phyloP scores from a whole-genome alignment of 2,888 invertebrate species.

The Stenolophus ochropezus region DNA sequence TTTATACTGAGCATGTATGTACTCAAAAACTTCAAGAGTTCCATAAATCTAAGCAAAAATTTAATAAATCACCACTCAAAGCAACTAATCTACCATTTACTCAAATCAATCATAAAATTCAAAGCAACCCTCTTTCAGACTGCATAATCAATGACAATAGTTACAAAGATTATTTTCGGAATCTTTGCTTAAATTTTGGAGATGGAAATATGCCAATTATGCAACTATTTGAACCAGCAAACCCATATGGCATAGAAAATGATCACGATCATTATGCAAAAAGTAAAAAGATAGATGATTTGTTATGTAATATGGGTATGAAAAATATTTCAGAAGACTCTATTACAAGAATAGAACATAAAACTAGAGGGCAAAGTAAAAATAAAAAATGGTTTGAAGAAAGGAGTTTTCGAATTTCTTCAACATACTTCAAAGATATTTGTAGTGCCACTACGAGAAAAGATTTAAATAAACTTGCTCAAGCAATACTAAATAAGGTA shows the following conservation, averaged over 20 bases:
- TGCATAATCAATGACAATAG: background rate
- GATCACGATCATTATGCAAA: background rate
- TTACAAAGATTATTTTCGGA: background rate
- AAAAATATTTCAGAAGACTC: background rate
- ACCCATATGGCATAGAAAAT: background rate
- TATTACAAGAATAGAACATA: background rate
- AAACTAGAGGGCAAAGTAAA: background rate
- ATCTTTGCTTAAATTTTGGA: background rate
- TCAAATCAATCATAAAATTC: background rate
- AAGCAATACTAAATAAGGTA: background rate
- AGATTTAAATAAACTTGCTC: background rate
- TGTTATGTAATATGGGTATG: background rate
- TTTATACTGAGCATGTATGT: too few species aligned
- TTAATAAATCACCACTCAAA: background rate
- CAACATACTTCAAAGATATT: background rate
- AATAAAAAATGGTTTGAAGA: background rate
- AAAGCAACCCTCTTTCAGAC: background rate
- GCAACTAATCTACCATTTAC: background rate
- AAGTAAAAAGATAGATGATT: background rate
- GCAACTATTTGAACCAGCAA: background rate
- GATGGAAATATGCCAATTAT: background rate
- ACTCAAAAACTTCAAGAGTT: too few species aligned
- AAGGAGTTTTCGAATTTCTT: background rate
- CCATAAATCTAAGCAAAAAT: background rate
- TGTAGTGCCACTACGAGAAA: background rate